Evolutionary conservation across 2,113 vertebrate genomes (phyloP), one percentile per base, ranked within the genome.

Genomic region (Apus apus): DNA sequence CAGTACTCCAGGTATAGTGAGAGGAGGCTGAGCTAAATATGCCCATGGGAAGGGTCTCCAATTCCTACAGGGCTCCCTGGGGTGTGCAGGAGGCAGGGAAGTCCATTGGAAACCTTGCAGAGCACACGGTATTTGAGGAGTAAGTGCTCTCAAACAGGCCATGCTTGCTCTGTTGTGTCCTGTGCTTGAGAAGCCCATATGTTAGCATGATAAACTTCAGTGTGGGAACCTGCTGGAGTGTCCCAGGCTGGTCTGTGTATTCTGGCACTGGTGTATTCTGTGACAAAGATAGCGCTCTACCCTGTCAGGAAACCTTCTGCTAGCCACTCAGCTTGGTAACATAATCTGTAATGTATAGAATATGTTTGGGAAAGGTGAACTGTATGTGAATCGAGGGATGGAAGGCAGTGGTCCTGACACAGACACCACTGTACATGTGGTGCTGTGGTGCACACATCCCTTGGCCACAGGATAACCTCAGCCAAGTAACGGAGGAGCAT

Each of bases 81-180:
- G n/a, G 4, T 6, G 11, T 34, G 67, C 45, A 40, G 46, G 22
- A 46, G 38, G 12, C 60, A 67, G 46, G 15, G n/a, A 29, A 34
- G 67, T 13, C 25, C 40, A 13, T 3, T 5, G 21, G 25, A n/a
- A 61, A 21, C 75, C 68, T 32, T 62, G 38, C 25, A 32, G 30
- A 43, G 14, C 9, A 15, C 23, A 8, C 1, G 5, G 21, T 6
- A 4, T 26, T 29, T 0, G 1, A 64, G 21, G 68, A 68, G 34
- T 56, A 8, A 13, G 25, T 14, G 56, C 20, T 36, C 34, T n/a
- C 4, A 1, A 62, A 23, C 13, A 67, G 27, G 26, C 8, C 17
- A 17, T 46, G 27, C 38, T 32, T 73, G 38, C 29, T 48, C 5
- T 54, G 14, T 36, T 58, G 18, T 38, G 45, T 58, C 43, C 32